phyloP scores from a whole-genome alignment of 2,888 invertebrate genomes.

The Amorpha juglandis region DNA sequence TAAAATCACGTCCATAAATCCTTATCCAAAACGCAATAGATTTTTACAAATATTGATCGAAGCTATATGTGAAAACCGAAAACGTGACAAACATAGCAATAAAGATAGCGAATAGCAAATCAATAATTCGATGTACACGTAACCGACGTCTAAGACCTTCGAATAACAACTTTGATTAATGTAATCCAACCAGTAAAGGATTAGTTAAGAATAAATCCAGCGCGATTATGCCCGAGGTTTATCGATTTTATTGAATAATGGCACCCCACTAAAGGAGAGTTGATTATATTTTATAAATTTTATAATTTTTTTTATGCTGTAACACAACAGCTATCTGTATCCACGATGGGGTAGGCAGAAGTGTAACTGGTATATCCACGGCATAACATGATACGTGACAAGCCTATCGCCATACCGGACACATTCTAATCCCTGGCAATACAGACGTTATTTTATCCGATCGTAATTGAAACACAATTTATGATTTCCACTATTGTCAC shows the following conservation, averaged over 20 bases:
- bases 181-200: constrained; percentile 60
- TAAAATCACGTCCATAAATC: not conserved
- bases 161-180: constrained; percentile 70
- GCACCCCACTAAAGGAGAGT: not conserved
- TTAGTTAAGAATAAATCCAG: constrained; percentile 63
- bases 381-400: no score
- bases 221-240: constrained; percentile 65
- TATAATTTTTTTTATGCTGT: not conserved
- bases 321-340: no score
- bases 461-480: no score
- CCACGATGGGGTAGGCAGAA: no score
- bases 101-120: constrained; percentile 51
- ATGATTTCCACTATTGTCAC: no score
- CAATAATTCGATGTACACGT: constrained; percentile 43
- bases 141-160: constrained; percentile 60
- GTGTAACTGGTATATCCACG: no score
- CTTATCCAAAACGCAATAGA: not conserved
- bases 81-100: constrained; percentile 44
- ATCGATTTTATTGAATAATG: constrained; percentile 48
- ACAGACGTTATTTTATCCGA: no score
- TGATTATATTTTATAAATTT: constrained; percentile 32
- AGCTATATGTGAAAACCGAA: not conserved
- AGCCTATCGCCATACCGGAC: no score
- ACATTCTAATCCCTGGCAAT: no score
- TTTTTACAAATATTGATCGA: not conserved